phyloP scores from a whole-genome alignment of 2,797 vertebrate genomes.

The Coreius guichenoti region DNA sequence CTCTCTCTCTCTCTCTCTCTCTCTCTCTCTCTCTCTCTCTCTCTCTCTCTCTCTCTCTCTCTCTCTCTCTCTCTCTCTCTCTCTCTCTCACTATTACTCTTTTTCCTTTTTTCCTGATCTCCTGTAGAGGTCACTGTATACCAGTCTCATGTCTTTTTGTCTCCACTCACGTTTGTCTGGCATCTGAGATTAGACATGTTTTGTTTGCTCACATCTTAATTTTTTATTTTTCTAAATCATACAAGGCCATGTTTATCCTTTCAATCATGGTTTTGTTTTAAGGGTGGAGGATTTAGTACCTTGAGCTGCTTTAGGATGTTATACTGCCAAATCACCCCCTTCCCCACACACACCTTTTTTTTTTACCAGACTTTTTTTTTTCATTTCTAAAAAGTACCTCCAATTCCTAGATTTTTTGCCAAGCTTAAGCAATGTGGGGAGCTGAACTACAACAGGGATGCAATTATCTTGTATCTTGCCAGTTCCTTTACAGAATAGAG shows the following conservation, averaged over 20 bases:
- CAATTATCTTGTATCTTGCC: slow-evolving; percentile 51
- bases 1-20: not conserved
- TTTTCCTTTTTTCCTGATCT: slow-evolving; percentile 13
- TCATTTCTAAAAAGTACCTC: slow-evolving; percentile 8
- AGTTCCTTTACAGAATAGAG: slow-evolving; percentile 24
- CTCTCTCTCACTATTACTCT: not conserved
- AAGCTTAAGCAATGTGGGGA: slow-evolving; percentile 38
- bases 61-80: too few relatives aligned
- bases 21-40: not conserved
- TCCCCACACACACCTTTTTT: not conserved
- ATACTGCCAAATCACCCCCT: not conserved
- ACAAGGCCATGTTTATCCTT: slow-evolving; percentile 9
- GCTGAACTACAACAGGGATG: slow-evolving; percentile 50
- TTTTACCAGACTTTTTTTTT: slow-evolving; percentile 8
- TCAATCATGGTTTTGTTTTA: slow-evolving; percentile 25
- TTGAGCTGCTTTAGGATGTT: slow-evolving; percentile 42
- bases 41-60: not conserved
- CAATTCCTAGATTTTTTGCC: slow-evolving; percentile 26
- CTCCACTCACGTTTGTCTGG: slow-evolving; percentile 10
- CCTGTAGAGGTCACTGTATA: slow-evolving; percentile 75
- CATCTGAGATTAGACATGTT: not conserved
- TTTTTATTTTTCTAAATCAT: slow-evolving; percentile 21
- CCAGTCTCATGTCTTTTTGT: slow-evolving; percentile 53
- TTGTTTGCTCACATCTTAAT: not conserved
- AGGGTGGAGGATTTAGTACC: slow-evolving; percentile 30